phyloP scores from a whole-genome alignment of 2,888 invertebrate genomes.

The Tipula lateralis region DNA sequence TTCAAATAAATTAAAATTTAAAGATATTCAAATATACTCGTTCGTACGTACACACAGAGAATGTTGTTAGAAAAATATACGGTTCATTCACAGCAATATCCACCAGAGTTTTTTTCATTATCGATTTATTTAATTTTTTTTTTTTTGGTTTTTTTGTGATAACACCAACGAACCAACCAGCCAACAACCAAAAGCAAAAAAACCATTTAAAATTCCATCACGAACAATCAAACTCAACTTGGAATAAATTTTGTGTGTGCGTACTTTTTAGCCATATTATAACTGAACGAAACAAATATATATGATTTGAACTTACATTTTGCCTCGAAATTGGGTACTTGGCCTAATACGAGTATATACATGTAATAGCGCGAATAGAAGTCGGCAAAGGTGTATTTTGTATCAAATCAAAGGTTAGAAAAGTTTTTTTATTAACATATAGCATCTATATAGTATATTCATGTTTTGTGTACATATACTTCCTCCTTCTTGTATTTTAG shows the following conservation, averaged over 20 bases:
- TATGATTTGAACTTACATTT: too few species aligned
- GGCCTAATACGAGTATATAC: too few species aligned
- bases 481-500: neutral
- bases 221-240: constrained; percentile 2
- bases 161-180: neutral
- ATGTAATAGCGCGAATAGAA: too few species aligned
- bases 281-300: too few species aligned
- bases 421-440: too few species aligned
- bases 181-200: neutral
- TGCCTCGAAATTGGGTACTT: too few species aligned
- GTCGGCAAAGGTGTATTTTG: too few species aligned
- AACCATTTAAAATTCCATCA: constrained; percentile 9
- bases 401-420: too few species aligned
- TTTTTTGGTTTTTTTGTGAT: neutral
- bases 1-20: constrained; percentile 24
- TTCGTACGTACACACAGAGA: neutral
- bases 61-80: neutral
- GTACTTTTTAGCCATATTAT: too few species aligned
- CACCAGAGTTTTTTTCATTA: neutral
- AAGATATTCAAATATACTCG: constrained; percentile 1
- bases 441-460: neutral
- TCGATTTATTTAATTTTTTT: neutral
- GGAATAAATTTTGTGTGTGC: neutral
- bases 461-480: neutral
- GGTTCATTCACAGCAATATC: constrained; percentile 11